Evolutionary conservation across 1,140 invertebrate species (phyloP), one percentile per base, ranked within the genome.

Genomic region (Tetraneura akinire): DNA sequence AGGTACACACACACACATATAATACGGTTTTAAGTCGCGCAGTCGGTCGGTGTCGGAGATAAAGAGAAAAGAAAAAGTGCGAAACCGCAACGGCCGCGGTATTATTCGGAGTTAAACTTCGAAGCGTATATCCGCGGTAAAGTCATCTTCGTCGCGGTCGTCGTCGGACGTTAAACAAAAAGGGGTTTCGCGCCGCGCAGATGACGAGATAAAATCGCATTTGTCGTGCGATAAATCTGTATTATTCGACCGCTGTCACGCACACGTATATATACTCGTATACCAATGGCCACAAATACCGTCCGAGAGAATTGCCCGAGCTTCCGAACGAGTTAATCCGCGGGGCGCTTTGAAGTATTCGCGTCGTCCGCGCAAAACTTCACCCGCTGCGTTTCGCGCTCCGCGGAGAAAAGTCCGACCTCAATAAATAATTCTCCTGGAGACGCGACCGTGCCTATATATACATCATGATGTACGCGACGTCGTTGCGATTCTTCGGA

Each of bases 191-290:
- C 10, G 21, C 13, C n/a, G 66, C 42, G 32, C 32, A 37, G 53
- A 76, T 76, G 73, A 76, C 53, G 73, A 76, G 73, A 76, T 76
- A 76, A 76, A 57, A 76, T 76, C 73, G 73, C 73, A 76, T 76
- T 76, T 76, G 73, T 51, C 73, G 32, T 32, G 53, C 73, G 73
- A 76, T 76, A 76, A 76, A 76, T 76, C 73, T 76, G 73, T 76
- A 76, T 76, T 76, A 76, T 76, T 76, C 71, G 73, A 16, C 73
- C 29, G 21, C 37, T 16, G 16, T 21, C 21, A 6, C 51, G 1
- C n/a, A 37, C 32, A 37, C 32, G 32, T 37, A 37, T 37, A 37
- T 37, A 37, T 37, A 37, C 8, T 4, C 8, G 8, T 37, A 37
- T 37, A 37, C 32, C 32, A 37, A 3, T 4, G 5, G 1, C 51